phyloP scores from a whole-genome alignment of 2,113 vertebrate species.

The Chaetodon trifascialis region DNA sequence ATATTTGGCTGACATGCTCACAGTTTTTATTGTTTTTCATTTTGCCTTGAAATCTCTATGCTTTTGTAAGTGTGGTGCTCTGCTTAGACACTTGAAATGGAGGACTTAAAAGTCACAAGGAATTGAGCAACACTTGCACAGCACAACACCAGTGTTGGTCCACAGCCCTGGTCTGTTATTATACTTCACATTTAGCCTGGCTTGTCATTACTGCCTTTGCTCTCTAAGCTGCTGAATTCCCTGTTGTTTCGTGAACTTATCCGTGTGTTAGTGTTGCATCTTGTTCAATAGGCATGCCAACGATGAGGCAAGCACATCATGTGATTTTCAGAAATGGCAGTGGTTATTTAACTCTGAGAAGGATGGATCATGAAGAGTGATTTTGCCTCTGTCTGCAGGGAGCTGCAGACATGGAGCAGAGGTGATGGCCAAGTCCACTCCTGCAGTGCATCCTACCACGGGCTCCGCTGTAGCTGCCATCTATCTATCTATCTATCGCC shows the following conservation, averaged over 20 bases:
- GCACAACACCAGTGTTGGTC: no score
- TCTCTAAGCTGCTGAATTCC: not conserved
- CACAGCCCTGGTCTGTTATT: not conserved
- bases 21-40: not conserved
- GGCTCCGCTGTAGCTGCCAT: conserved; percentile 40
- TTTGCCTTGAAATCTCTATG: not conserved
- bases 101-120: not conserved
- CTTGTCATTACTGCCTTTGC: not conserved
- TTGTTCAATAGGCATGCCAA: not conserved
- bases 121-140: not conserved
- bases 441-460: conserved; percentile 38
- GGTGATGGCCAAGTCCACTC: conserved; percentile 57
- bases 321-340: not conserved
- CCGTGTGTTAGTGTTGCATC: not conserved
- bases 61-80: not conserved
- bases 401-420: conserved; percentile 67
- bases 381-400: conserved; percentile 24
- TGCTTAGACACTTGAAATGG: not conserved
- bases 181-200: not conserved
- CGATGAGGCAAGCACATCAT: not conserved
- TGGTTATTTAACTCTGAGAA: not conserved
- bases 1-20: not conserved
- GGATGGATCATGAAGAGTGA: not conserved
- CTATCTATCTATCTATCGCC: conserved; percentile 25
- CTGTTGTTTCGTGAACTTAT: not conserved